Percentiles rank a stretch among this genome's conserved stretches.
These are phyloP conservation scores for Selene dorsalis DNA, from an alignment of 2,797 vertebrate species.

Conservation along the genomic window DNA sequence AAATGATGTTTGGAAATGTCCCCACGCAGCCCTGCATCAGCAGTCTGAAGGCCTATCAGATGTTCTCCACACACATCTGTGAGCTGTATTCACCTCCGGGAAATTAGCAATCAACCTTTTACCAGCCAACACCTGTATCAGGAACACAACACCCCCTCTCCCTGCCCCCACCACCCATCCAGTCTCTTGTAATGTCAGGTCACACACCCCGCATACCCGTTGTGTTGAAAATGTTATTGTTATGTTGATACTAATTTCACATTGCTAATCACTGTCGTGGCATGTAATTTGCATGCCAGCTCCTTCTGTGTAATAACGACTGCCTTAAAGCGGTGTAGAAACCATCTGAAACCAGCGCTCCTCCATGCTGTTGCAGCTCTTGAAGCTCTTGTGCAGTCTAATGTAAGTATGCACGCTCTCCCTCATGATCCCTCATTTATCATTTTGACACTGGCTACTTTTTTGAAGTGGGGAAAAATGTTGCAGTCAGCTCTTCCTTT, in stretches of 20 bases:
- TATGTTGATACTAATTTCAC: constrained; percentile 66
- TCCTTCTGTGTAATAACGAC: constrained; percentile 41
- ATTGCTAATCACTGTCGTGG: constrained; percentile 69
- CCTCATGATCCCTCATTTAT: constrained; percentile 84
- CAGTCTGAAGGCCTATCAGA: constrained; percentile 70
- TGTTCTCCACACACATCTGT: constrained; percentile 72
- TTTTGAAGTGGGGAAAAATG: constrained; percentile 88
- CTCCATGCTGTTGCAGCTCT: constrained; percentile 51
- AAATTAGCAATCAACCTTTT: constrained; percentile 82
- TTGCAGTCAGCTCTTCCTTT: constrained; percentile 86
- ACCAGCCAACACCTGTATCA: constrained; percentile 75
- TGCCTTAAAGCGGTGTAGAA: constrained; percentile 34
- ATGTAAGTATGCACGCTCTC: constrained; percentile 81
- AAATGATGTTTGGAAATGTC: constrained; percentile 78
- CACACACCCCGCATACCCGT: constrained; percentile 40
- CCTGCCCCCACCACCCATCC: constrained; percentile 35
- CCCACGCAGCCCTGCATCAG: constrained; percentile 63
- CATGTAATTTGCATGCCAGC: constrained; percentile 67
- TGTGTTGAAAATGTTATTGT: constrained; percentile 65
- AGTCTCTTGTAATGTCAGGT: constrained; percentile 69
- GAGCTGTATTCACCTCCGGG: constrained; percentile 73
- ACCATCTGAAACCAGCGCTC: constrained; percentile 29
- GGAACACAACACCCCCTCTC: constrained; percentile 46
- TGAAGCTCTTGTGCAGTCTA: constrained; percentile 75
- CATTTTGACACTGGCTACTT: constrained; percentile 87